Evolutionary conservation across 2,797 vertebrate species (phyloP).

Genomic region (Diceros bicornis): DNA sequence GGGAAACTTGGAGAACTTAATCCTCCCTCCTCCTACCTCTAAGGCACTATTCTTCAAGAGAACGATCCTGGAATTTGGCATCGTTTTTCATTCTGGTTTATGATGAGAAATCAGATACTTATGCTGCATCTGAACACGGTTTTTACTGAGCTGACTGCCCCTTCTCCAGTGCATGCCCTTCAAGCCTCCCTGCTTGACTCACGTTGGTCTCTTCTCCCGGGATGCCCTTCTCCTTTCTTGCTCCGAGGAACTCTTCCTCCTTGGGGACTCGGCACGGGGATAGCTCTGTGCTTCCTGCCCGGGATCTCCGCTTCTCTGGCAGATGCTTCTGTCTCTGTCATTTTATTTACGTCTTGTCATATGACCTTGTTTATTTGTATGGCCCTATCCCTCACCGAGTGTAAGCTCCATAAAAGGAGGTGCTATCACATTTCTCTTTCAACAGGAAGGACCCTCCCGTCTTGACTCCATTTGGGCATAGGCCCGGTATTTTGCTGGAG

Average conservation of each 20-base stretch:
- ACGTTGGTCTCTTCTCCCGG: not conserved
- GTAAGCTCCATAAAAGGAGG: not conserved
- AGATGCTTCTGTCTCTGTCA: not conserved
- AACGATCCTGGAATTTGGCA: not conserved
- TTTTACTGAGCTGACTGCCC: not conserved
- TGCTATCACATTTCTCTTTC: not conserved
- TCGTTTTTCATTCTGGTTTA: not conserved
- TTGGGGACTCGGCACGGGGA: accelerated
- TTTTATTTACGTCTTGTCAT: not conserved
- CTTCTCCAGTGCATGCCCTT: not conserved
- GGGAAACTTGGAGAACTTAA: not conserved
- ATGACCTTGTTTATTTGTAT: not conserved
- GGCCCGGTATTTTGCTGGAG: not conserved
- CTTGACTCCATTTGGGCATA: not conserved
- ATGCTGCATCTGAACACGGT: accelerated
- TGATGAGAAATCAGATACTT: not conserved
- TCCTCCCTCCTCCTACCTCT: not conserved
- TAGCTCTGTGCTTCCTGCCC: not conserved
- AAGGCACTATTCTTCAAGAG: not conserved
- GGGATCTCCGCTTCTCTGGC: too few species aligned
- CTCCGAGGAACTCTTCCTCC: not conserved
- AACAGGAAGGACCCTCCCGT: accelerated
- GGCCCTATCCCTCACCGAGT: not conserved
- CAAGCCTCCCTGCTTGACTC: not conserved
- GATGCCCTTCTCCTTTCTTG: too few species aligned